Evolutionary conservation across 2,888 invertebrate species (phyloP).

Genomic region (Pandemis cinnamomeana): DNA sequence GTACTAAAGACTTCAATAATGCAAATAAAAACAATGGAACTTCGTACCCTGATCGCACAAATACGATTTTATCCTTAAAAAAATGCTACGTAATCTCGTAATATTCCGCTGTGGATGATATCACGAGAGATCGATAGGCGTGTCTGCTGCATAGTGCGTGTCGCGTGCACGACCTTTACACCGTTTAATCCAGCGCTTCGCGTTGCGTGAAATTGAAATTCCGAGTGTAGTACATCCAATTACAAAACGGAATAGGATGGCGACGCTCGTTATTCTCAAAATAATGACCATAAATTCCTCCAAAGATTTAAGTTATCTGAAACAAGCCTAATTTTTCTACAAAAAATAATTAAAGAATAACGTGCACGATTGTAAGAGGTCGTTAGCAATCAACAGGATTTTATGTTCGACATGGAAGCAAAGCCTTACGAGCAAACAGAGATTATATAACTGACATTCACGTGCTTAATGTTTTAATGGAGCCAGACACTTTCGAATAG

Average conservation of each 20-base stretch:
- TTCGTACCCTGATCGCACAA: background rate
- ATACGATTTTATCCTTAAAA: background rate
- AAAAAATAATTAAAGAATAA: no score
- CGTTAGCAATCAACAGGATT: background rate
- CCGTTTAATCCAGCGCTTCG: constrained; percentile 10
- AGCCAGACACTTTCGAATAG: constrained; percentile 15
- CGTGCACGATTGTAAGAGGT: no score
- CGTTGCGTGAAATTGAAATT: constrained; percentile 36
- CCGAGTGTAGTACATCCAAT: constrained; percentile 29
- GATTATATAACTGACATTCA: constrained; percentile 28
- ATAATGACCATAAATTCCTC: background rate
- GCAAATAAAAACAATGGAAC: background rate
- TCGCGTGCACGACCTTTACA: constrained; percentile 30
- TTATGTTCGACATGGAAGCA: background rate
- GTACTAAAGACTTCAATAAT: background rate
- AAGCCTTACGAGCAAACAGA: background rate
- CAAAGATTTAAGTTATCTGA: background rate
- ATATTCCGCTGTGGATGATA: background rate
- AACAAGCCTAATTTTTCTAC: no score
- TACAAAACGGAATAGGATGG: constrained; percentile 14
- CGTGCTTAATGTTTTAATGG: constrained; percentile 16
- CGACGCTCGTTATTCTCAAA: background rate
- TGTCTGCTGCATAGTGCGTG: constrained; percentile 5
- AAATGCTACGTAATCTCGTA: background rate
- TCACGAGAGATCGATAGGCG: constrained; percentile 20